A percentile compares a stretch with the other conserved stretches of the same genome.
Conservation (phyloP, 2,113 vertebrate genomes). For the Electrona antarctica region DNA sequence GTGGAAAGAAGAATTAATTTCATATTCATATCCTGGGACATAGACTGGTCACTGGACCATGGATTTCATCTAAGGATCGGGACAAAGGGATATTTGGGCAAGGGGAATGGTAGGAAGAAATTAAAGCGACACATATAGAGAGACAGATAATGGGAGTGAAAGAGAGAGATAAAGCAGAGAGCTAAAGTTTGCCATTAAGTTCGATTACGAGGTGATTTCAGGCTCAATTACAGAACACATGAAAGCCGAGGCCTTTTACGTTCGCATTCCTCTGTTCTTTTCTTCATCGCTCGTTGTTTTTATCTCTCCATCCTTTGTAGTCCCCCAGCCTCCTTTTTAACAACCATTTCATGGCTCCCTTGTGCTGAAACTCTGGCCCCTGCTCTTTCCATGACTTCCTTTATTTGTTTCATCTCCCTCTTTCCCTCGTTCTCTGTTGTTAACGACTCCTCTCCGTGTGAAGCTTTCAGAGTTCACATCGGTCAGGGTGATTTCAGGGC, state of each 20-base stretch:
- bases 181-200: constrained; percentile 35
- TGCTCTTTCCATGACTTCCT: constrained; percentile 23
- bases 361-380: constrained; percentile 33
- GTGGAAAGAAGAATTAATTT: constrained; percentile 36
- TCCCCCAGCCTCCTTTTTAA: background rate
- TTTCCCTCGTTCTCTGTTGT: background rate
- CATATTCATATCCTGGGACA: constrained; percentile 61
- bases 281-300: no score
- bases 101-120: constrained; percentile 22
- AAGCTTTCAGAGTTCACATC: background rate
- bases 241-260: constrained; percentile 24
- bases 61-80: constrained; percentile 36
- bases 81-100: constrained; percentile 2
- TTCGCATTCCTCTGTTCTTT: constrained; percentile 1
- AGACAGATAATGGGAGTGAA: constrained; percentile 24
- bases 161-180: constrained; percentile 19
- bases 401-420: constrained; percentile 17
- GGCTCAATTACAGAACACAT: constrained; percentile 47
- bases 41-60: constrained; percentile 9
- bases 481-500: background rate
- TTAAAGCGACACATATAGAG: constrained; percentile 13
- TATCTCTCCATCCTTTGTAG: constrained; percentile 12
- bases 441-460: background rate
- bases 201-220: constrained; percentile 47
- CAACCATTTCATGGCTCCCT: constrained; percentile 4